Base-by-base conservation (phyloP, 2,888 invertebrate genomes). In the Leptopterna dolabrata region DNA sequence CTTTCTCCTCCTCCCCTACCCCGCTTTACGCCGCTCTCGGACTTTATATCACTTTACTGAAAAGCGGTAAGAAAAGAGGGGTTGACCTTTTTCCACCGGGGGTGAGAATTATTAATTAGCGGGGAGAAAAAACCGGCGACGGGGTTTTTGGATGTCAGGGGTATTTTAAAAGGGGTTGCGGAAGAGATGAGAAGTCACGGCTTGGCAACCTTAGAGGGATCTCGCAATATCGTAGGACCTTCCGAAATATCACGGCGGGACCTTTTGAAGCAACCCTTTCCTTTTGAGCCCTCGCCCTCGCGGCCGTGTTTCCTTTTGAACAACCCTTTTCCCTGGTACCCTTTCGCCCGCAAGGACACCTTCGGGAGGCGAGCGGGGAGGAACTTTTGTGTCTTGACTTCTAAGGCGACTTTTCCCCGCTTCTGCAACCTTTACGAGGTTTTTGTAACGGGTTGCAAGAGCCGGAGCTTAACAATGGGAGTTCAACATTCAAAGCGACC, bases 181-280 rank as follows among this genome's bases (percentile, higher is more conserved):
- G 73, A 14, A 43, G 78, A 78, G 78, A 45, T 41, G 78, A 78
- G 43, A 45, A 78, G 45, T 45, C 43, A 45, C 24, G 45, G 41
- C 78, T 29, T 55, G 14, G 81, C 81, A 81, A 81, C 81, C 81
- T 81, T 81, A 81, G 51, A 78, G 27, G 45, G 30, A 73, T 29
- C 78, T 81, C 30, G 19, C 51, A 55, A 76, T 36, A 36, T 63
- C 63, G 63, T 63, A 27, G 63, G 63, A 63, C 63, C 63, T 81
- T 81, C 63, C 73, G 63, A 85, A 85, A 85, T 85, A 85, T 85
- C 85, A 85, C 73, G 71, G 29, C 29, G 76, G 73, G 85, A 85
- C 85, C 85, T 85, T 85, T 85, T 30, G 73, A 47, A 30, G 76
- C 4, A 85, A 73, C 85, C 85, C 73, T 81, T 76, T 63, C 55